Percentiles rank a stretch among this genome's conserved stretches.
Conservation (phyloP, 2,888 invertebrate species). For the Globia sparganii region DNA sequence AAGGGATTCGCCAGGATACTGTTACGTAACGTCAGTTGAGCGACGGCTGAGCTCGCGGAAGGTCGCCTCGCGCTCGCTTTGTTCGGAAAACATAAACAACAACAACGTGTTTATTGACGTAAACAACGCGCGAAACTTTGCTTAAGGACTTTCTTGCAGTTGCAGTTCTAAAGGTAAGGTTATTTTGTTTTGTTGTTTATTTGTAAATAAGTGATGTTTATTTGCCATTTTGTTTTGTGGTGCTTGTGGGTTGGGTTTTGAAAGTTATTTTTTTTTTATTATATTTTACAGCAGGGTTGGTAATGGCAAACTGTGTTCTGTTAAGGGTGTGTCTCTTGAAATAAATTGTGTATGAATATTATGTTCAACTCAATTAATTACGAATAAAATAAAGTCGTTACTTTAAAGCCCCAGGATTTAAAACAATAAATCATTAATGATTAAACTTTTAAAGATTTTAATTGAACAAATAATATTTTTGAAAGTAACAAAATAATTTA, state of each 20-base stretch:
- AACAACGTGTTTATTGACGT: constrained; percentile 88
- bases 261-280: too few species aligned
- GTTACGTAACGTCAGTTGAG: constrained; percentile 88
- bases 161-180: constrained; percentile 66
- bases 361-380: too few species aligned
- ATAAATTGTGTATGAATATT: not conserved
- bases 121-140: constrained; percentile 80
- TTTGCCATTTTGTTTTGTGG: not conserved
- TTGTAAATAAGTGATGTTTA: constrained; percentile 22
- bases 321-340: not conserved
- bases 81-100: constrained; percentile 84
- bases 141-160: constrained; percentile 69
- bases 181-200: constrained; percentile 51
- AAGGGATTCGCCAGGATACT: constrained; percentile 83
- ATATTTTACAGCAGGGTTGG: not conserved
- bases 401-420: not conserved
- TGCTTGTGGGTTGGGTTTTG: too few species aligned
- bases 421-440: not conserved
- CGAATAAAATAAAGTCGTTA: not conserved
- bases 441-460: not conserved
- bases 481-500: not conserved
- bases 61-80: constrained; percentile 74
- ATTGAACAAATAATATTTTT: not conserved
- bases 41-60: constrained; percentile 74
- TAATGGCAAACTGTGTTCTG: not conserved